Evolutionary conservation across 1,140 invertebrate species (phyloP), one percentile per base, ranked within the genome.

Genomic region (Drosophila serrata): DNA sequence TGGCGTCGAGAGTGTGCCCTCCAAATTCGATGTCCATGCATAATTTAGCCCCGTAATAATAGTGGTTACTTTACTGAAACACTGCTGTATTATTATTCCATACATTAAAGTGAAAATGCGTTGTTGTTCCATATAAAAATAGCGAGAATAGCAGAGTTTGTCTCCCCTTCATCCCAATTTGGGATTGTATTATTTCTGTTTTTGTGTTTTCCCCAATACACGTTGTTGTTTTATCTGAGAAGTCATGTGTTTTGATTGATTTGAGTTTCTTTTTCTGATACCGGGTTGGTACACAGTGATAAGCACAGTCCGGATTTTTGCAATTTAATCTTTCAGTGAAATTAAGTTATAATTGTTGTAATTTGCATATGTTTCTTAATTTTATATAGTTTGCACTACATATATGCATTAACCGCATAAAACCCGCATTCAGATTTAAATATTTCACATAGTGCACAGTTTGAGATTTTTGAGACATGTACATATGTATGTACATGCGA

Each of bases 31-130:
- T 84, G 84, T 88, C 85, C 64, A 84, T 72, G 79, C 65, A 76
- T 88, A 87, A 87, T 82, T 87, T 88, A 87, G 84, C 80, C 75
- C 75, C 57, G 53, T 87, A 87, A 87, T 84, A 88, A 88, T 80
- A 87, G 84, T 88, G 84, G 60, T 74, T 73, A 80, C 61, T 61
- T 74, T 69, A 84, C 68, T 67, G 65, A 70, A 82, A 88, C 72
- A 78, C 75, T 70, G 68, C 80, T 88, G 85, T 88, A 88, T 90
- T 88, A 88, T 88, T 88, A 88, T 88, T 88, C 84, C 84, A 90
- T 88, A 78, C 64, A 88, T 85, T 87, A 86, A 74, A 74, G 56
- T 62, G 42, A 58, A 78, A 84, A 82, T 87, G 82, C 82, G 84
- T 88, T 88, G 84, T 88, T 79, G 46, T 77, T 70, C 76, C 53